Conservation (phyloP, 1,140 invertebrate species). For the Lordiphosa mommai region DNA sequence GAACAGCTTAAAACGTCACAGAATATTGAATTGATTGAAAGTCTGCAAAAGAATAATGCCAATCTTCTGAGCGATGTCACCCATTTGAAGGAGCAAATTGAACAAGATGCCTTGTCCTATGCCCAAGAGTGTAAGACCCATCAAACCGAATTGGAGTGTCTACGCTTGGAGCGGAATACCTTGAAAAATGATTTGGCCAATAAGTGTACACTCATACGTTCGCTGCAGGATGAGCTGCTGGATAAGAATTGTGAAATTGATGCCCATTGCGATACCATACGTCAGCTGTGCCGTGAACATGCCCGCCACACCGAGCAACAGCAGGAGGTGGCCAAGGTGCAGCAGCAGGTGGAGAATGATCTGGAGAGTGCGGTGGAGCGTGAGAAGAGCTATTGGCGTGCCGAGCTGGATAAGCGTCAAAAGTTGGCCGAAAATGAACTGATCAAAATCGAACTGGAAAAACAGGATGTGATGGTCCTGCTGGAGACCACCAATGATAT, state of each 20-base stretch:
- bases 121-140: conserved; percentile 58
- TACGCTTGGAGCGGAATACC: conserved; percentile 74
- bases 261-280: conserved; percentile 65
- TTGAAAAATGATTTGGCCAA: conserved; percentile 78
- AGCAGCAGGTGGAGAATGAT: conserved; percentile 79
- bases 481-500: conserved; percentile 77
- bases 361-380: conserved; percentile 78
- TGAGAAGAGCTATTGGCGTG: conserved; percentile 78
- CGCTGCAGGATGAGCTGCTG: conserved; percentile 75
- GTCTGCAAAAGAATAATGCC: conserved; percentile 55
- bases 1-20: conserved; percentile 44
- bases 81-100: conserved; percentile 63
- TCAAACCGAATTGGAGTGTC: conserved; percentile 66
- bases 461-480: conserved; percentile 79
- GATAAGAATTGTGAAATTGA: conserved; percentile 78
- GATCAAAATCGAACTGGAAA: conserved; percentile 81
- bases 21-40: conserved; percentile 56
- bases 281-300: conserved; percentile 73
- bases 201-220: conserved; percentile 69
- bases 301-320: conserved; percentile 74
- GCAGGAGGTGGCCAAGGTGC: conserved; percentile 79
- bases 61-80: conserved; percentile 43
- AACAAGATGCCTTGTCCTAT: conserved; percentile 70
- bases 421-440: conserved; percentile 81
- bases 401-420: conserved; percentile 81